Base-by-base conservation (phyloP, 2,888 invertebrate species). In the Cryptosula pallasiana region DNA sequence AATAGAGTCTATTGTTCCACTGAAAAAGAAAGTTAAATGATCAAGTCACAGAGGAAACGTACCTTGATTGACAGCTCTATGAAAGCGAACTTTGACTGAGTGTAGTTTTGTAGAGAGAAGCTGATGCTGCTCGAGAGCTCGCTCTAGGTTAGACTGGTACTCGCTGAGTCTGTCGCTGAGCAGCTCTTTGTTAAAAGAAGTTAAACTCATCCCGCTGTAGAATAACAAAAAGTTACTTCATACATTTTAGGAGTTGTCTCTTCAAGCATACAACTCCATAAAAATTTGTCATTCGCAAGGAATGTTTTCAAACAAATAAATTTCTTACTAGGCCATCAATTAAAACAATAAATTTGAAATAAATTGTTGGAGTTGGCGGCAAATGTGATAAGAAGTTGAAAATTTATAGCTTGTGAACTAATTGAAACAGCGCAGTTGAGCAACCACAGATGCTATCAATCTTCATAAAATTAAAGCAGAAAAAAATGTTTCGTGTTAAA, bases 151-250 rank as follows among this genome's bases (percentile, higher is more conserved):
- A 5, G 20, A 16, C 9, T 32, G 20, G 32, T 34, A 63, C 63
- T 63, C 63, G 13, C 27, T 32, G 27, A 63, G 63, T 63, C 63
- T 25, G 63, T 63, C 63, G 32, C 27, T 63, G 3, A 63, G 32
- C 9, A 63, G 32, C 63, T 63, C 63, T 63, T 27, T 27, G 32
- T 63, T 63, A 34, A 63, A 63, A 9, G 63, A 63, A 32, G 13
- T 63, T n/a, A 63, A 34, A 32, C 27, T 63, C 63, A 63, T 63
- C 32, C 13, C 34, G 25, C 63, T 63, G 9, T 9, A 5, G 5
- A 45, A 5, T 13, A 45, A 20, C 45, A 45, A 45, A 5, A 45
- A 45, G 45, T 45, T 20, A 45, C 20, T 13, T 5, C 45, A 45
- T 45, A 45, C 20, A 45, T 45, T 45, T 45, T 45, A 13, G 45